Evolutionary conservation across 1,140 invertebrate genomes (phyloP), one percentile per base, ranked within the genome.

Genomic region (Samia ricini): DNA sequence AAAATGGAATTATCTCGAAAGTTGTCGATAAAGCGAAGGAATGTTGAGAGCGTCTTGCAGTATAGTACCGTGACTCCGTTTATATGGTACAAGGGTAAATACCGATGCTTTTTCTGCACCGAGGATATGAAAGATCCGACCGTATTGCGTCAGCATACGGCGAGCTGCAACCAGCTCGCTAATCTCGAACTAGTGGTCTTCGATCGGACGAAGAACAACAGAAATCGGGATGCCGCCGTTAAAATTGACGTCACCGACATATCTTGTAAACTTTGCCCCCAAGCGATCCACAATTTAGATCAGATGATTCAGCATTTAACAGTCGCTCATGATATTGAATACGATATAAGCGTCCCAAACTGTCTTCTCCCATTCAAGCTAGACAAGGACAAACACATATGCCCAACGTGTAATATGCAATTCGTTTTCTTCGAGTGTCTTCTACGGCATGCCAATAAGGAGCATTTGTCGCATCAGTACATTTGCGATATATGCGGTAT

Each of bases 351-450:
- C 24, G 83, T 86, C 0, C 83, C 80, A 0, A 89, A 89, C 21
- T 89, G 87, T 64, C 64, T 89, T 0, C 58, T 89, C 7, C 85
- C 87, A 0, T 89, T 89, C 55, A 83, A 82, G 71, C 59, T 89
- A 0, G 76, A 88, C 20, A 84, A 73, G 60, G 81, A 87, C 7
- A 79, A 83, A 48, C 81, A 76, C 0, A 77, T 79, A 0, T 90
- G 87, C 50, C 76, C 83, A 0, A 86, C 83, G 22, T 89, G 87
- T 60, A 70, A 87, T 57, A 76, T 77, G 59, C 85, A 85, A 56
- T 90, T 90, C 57, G 81, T 84, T 0, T 90, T 85, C 66, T 90
- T 90, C 61, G 88, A 88, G 62, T 88, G 85, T 42, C 59, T 90
- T 0, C 59, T 90, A 0, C 74, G 85, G 0, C 88, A 90, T 51